Evolutionary conservation across 1,140 invertebrate species (phyloP).

Genomic region (Cotesia glomerata): DNA sequence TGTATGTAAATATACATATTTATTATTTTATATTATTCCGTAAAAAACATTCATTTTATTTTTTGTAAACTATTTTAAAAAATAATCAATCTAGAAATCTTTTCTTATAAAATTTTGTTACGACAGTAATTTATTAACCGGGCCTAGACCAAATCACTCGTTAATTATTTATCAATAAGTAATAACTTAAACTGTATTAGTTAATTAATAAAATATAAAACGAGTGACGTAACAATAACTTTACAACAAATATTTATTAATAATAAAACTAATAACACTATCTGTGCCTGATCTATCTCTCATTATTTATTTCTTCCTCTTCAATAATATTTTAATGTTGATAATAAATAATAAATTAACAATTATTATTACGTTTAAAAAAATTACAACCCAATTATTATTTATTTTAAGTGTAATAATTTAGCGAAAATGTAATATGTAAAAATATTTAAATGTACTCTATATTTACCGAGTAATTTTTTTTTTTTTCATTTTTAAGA

Average conservation of each 20-base stretch:
- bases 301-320: conserved; percentile 36
- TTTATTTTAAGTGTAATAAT: conserved; percentile 27
- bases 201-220: conserved; percentile 2
- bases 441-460: too few relatives aligned
- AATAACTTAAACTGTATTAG: neutral
- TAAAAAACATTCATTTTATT: too few relatives aligned
- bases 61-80: too few relatives aligned
- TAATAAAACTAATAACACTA: conserved; percentile 38
- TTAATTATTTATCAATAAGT: neutral
- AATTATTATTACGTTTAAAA: too few relatives aligned
- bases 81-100: too few relatives aligned
- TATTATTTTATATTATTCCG: too few relatives aligned
- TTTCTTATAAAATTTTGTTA: neutral
- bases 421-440: neutral
- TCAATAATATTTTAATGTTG: conserved; percentile 1
- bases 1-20: too few relatives aligned
- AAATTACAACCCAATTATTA: conserved; percentile 5
- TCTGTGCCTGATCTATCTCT: conserved; percentile 53
- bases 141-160: conserved; percentile 10
- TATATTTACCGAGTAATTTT: too few relatives aligned
- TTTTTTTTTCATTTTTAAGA: too few relatives aligned
- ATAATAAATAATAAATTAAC: too few relatives aligned
- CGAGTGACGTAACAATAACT: neutral
- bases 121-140: neutral
- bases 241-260: conserved; percentile 19